Base-by-base conservation (phyloP, 2,113 vertebrate species). In the Chaetops frenatus region DNA sequence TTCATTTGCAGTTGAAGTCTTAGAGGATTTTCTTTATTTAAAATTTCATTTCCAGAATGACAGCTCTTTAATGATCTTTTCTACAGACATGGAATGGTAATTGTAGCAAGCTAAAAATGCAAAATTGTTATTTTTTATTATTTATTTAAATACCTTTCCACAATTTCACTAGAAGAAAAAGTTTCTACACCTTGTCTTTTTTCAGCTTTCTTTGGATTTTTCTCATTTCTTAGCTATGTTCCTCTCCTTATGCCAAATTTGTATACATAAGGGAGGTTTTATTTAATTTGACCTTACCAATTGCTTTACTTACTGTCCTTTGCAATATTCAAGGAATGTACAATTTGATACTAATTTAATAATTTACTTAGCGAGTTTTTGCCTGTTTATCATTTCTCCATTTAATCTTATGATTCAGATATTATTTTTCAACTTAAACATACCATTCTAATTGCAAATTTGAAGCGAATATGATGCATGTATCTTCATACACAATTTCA, bases 361-460 rank as follows among this genome's bases (percentile, higher is more conserved):
- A 93, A 50, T 73, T 60, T 71, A 44, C 24, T 72, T 73, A 88
- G 35, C n/a, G 84, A 61, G 21, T 81, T 90, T 95, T 90, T 8
- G 1, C 64, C 86, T 90, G 40, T 91, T 94, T 96, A 88, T 96
- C 3, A 29, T 89, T 90, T 88, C 58, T 86, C 8, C 15, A 29
- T 64, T 77, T 81, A 94, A 58, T 90, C 54, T 80, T 35, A 73
- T 38, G 33, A 67, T 65, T 58, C 29, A 90, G 69, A 81, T 95
- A 92, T 92, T 91, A 72, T 35, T 97, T 92, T 96, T 91, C 95
- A 86, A 74, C 58, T 91, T 58, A 80, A 86, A 92, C 73, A 97
- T 89, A 10, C 88, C 66, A 61, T 85, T 94, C 88, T 91, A 69
- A 93, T 95, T 83, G 35, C 64, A 81, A 85, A 95, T 77, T 51